Conservation (phyloP, 2,888 invertebrate genomes). For the Nemotelus nigrinus region DNA sequence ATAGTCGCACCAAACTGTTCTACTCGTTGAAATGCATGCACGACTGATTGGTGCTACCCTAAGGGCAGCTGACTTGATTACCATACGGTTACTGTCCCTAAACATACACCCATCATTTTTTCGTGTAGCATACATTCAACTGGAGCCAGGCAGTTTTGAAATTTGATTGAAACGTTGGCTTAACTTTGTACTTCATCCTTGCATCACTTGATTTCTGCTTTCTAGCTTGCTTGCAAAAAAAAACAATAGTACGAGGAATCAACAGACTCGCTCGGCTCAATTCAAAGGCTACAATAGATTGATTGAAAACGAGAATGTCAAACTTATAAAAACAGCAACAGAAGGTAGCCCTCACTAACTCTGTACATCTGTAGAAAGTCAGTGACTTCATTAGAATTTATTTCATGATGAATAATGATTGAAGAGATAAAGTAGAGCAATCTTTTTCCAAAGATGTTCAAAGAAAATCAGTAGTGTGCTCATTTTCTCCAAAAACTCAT, state of each 20-base stretch:
- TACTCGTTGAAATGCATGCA: not conserved
- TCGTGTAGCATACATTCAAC: no score
- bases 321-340: not conserved
- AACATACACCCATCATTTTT: not conserved
- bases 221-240: not conserved
- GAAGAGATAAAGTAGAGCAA: no score
- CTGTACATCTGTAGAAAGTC: no score
- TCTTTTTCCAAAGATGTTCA: no score
- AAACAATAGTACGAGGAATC: no score
- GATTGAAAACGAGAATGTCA: conserved; percentile 26
- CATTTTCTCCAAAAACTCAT: no score
- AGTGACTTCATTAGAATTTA: no score
- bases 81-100: not conserved
- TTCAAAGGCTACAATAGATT: no score
- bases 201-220: not conserved
- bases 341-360: no score
- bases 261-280: no score
- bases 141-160: not conserved
- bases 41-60: conserved; percentile 6
- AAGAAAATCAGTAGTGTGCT: no score
- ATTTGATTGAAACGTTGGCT: conserved; percentile 6
- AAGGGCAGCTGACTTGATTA: conserved; percentile 8
- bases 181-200: not conserved
- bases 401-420: no score
- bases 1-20: not conserved